Conservation (phyloP, 2,797 vertebrate genomes). For the Chromobotia macracanthus region DNA sequence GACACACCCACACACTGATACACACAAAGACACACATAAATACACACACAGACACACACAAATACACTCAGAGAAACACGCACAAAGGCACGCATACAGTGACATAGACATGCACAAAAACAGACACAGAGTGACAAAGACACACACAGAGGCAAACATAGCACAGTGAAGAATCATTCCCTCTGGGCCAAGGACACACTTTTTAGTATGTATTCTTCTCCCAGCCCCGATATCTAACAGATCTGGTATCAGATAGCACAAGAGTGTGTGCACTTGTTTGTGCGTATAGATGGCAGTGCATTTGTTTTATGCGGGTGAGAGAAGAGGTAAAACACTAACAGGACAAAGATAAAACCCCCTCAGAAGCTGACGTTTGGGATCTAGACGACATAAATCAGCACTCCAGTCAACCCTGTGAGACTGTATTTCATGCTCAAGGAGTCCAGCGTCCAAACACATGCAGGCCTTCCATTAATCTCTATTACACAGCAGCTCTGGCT, state of each 20-base stretch:
- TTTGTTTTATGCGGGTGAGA: conserved; percentile 52
- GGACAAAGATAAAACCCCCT: conserved; percentile 54
- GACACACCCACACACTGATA: too few relatives aligned
- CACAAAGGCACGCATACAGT: too few relatives aligned
- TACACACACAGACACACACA: too few relatives aligned
- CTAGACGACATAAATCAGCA: conserved; percentile 76
- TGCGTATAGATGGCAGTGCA: conserved; percentile 16
- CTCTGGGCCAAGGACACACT: conserved; percentile 39
- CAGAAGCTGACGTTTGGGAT: conserved; percentile 65
- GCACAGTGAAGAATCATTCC: conserved; percentile 10
- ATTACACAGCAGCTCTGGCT: conserved; percentile 59
- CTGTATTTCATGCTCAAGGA: conserved; percentile 78
- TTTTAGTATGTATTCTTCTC: conserved; percentile 37
- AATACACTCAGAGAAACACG: too few relatives aligned
- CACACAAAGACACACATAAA: too few relatives aligned
- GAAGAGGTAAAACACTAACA: conserved; percentile 52
- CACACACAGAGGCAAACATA: not conserved
- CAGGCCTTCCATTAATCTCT: conserved; percentile 61
- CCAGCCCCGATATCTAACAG: conserved; percentile 35
- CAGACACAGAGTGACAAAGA: too few relatives aligned
- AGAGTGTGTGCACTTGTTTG: not conserved
- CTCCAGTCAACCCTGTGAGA: conserved; percentile 74
- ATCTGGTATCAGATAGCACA: conserved; percentile 11
- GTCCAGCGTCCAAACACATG: conserved; percentile 61
- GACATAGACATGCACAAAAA: too few relatives aligned